Evolutionary conservation across 2,888 invertebrate genomes (phyloP), one percentile per base, ranked within the genome.

Genomic region (Andrena haemorrhoa): DNA sequence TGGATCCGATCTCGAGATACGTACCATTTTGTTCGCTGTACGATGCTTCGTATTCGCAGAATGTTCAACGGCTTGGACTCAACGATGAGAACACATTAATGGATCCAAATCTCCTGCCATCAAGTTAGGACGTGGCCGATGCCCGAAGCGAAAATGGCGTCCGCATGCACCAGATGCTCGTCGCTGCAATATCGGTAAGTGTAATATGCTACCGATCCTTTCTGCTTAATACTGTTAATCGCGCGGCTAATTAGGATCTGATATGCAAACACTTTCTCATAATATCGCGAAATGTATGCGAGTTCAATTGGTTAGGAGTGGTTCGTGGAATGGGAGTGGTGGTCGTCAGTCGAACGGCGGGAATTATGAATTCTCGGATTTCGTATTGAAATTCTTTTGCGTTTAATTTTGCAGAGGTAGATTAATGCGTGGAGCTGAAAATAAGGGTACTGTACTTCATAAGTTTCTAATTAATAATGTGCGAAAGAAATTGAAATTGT

Each of bases 81-180:
- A 68, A 70, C 12, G 26, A 69, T 20, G 35, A 29, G 65, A 79
- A 82, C 51, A 56, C 63, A 76, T 78, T 26, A 83, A 81, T 72
- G 56, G 61, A 63, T 66, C 78, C 75, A 90, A 91, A 90, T 85
- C 86, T 86, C 87, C 89, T 86, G 88, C 90, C 88, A 89, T 91
- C 86, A 92, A 92, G 90, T 92, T 90, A 87, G 84, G 91, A 92
- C 92, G 92, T 92, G 92, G 92, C 92, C 87, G 81, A 75, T 86
- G 82, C 79, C 70, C 53, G 33, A 58, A 63, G 26, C 16, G 75
- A 86, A 88, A 84, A 85, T 84, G 84, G 89, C 86, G 86, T 56
- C 83, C 31, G 29, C 31, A 23, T 61, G 65, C 65, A 68, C 35
- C 72, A 47, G 51, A 77, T 23, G 33, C 47, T 63, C 20, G 12